phyloP scores from a whole-genome alignment of 2,888 invertebrate species.

The Cryptocephalus primarius region DNA sequence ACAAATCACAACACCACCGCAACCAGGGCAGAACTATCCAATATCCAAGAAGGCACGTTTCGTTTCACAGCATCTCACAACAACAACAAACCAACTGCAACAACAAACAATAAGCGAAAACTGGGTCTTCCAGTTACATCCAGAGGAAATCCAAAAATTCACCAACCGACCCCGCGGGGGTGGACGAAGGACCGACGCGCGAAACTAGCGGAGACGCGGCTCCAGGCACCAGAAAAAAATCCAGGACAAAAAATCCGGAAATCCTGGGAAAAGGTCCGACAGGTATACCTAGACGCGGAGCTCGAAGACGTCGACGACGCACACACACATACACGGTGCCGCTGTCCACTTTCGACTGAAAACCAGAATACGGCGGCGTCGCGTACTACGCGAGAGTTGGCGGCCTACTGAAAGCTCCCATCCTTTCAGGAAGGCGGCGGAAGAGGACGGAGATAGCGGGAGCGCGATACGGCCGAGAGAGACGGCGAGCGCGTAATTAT shows the following conservation, averaged over 20 bases:
- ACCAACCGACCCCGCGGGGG: background rate
- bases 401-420: constrained; percentile 34
- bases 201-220: too few relatives aligned
- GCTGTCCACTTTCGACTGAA: constrained; percentile 22
- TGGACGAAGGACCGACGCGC: background rate
- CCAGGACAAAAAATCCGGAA: background rate
- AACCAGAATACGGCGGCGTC: constrained; percentile 21
- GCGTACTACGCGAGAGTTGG: constrained; percentile 30
- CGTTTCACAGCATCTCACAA: too few relatives aligned
- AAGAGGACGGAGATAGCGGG: constrained; percentile 23
- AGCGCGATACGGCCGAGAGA: constrained; percentile 19
- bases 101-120: too few relatives aligned
- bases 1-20: too few relatives aligned
- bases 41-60: too few relatives aligned
- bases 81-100: too few relatives aligned
- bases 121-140: too few relatives aligned
- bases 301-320: constrained; percentile 1
- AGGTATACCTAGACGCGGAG: too few relatives aligned
- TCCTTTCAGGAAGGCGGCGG: constrained; percentile 27
- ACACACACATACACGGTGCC: constrained; percentile 14
- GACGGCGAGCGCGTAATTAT: constrained; percentile 31
- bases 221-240: too few relatives aligned
- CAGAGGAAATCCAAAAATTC: background rate
- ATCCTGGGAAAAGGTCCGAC: background rate
- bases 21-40: too few relatives aligned